These are phyloP conservation scores for Siniperca undulata DNA, from an alignment of 2,797 vertebrate genomes.

Conservation along the genomic window DNA sequence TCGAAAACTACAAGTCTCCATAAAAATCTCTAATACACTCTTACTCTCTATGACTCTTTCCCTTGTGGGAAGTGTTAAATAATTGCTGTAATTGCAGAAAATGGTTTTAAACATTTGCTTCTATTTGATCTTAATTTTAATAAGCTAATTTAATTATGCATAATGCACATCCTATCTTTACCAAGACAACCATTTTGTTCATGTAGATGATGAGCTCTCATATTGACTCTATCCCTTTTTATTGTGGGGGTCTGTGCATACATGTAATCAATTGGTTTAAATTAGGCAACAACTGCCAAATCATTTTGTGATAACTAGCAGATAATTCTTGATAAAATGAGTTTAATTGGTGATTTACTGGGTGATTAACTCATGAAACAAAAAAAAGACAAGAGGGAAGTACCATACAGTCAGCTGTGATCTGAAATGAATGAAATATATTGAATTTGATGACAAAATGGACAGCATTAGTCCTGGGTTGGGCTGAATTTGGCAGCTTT, in stretches of 20 bases:
- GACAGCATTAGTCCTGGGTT: constrained; percentile 23
- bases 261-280: constrained; percentile 24
- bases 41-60: no score
- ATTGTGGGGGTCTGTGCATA: constrained; percentile 7
- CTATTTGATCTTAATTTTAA: constrained; percentile 20
- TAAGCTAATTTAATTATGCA: constrained; percentile 2
- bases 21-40: background rate
- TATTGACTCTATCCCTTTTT: background rate
- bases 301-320: constrained; percentile 56
- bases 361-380: constrained; percentile 68
- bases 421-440: constrained; percentile 19
- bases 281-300: constrained; percentile 49
- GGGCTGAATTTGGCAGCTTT: constrained; percentile 52
- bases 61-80: background rate
- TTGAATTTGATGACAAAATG: constrained; percentile 31
- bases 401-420: constrained; percentile 13
- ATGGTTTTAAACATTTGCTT: constrained; percentile 21
- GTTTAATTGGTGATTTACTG: constrained; percentile 72
- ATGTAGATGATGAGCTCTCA: background rate
- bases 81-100: constrained; percentile 8
- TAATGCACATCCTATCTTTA: background rate
- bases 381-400: constrained; percentile 42
- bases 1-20: background rate
- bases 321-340: constrained; percentile 62
- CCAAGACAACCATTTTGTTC: background rate